Evolutionary conservation across 2,113 vertebrate species (phyloP), one percentile per base, ranked within the genome.

Genomic region (Nycticebus coucang): DNA sequence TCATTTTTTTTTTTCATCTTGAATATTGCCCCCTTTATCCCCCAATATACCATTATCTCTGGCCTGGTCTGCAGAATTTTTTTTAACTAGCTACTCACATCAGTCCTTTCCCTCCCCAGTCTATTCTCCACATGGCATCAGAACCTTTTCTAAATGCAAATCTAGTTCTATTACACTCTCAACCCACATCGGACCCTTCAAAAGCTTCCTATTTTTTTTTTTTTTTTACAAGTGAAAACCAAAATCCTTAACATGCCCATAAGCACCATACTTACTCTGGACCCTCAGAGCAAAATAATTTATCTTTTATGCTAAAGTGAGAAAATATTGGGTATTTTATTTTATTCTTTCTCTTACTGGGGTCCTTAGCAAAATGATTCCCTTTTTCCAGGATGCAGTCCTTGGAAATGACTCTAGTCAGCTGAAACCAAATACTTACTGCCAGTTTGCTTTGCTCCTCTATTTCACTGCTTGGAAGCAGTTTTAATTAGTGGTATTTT

Each of bases 401-500:
- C n/a, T 92, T 88, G 78, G 82, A 87, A 71, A 62, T 74, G 9
- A 66, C 6, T 89, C n/a, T 82, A 64, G 71, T 86, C 45, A 22
- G 10, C 7, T 80, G 28, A 81, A n/a, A 91, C 30, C 4, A 7
- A 59, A 7, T 15, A 90, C 22, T 71, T 62, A 19, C 50, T 30
- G 21, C 15, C 41, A 78, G 57, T 95, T 71, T 55, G 14, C 75
- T 79, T 81, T 69, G 28, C 11, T 50, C 55, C 91, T 57, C 87
- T 95, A 77, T 91, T 94, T 94, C 69, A 86, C 35, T 79, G 77
- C 15, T 77, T 28, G 10, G 14, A 92, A 93, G 66, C 4, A 87
- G 28, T 71, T 83, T 64, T 96, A 95, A 97, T 94, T 59, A 94
- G 85, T 74, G 18, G 4, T 35, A 90, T 79, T 50, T 24, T 92